Conservation (phyloP, 2,797 vertebrate species). For the Phoeniculus purpureus region DNA sequence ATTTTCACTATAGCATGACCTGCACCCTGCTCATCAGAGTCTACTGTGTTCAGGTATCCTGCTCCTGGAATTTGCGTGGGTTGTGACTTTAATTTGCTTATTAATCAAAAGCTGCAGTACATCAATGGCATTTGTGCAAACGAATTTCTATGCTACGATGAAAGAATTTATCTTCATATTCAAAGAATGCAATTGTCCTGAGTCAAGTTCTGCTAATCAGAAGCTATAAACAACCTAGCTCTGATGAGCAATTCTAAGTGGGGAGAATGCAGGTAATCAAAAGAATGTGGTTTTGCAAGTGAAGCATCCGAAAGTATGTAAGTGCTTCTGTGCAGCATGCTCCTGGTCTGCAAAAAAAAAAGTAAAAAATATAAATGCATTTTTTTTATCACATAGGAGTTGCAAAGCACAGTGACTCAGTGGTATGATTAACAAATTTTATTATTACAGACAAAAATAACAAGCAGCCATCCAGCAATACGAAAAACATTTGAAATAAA, state of each 20-base stretch:
- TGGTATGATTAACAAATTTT: neutral
- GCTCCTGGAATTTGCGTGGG: neutral
- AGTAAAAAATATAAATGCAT: neutral
- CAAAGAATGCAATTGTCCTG: neutral
- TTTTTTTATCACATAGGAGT: conserved; percentile 24
- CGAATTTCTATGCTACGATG: neutral
- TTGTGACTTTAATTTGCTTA: conserved; percentile 11
- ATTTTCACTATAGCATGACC: neutral
- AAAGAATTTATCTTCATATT: conserved; percentile 20
- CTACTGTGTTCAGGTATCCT: neutral
- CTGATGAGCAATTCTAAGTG: neutral
- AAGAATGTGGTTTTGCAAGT: neutral
- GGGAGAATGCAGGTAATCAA: neutral
- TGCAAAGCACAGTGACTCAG: conserved; percentile 26
- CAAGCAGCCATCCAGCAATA: neutral
- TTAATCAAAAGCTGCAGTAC: conserved; percentile 16
- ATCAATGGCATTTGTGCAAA: neutral
- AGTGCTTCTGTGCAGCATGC: neutral
- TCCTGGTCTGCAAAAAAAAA: conserved; percentile 1
- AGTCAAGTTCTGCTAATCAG: conserved; percentile 39
- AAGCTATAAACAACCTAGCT: conserved; percentile 7
- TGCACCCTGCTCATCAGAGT: neutral
- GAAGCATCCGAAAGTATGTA: neutral
- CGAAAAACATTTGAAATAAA: neutral
- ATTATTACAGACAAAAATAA: conserved; percentile 23